phyloP scores from a whole-genome alignment of 2,888 invertebrate species.

The Neoascia interrupta region DNA sequence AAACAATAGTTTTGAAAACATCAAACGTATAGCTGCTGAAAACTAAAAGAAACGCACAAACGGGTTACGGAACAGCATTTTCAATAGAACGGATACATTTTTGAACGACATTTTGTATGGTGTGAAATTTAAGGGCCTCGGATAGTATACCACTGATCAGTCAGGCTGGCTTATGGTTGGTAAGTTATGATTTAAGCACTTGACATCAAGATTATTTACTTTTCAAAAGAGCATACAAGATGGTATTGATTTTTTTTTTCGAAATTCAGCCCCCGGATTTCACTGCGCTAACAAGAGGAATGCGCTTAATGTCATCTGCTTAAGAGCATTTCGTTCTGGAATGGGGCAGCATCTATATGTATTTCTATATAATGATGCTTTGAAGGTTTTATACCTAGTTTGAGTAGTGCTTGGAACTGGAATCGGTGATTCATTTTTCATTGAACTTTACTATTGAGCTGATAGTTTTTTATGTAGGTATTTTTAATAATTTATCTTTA shows the following conservation, averaged over 20 bases:
- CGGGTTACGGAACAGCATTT: conserved; percentile 34
- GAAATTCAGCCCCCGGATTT: conserved; percentile 4
- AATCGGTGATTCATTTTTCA: too few species aligned
- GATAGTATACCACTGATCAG: conserved; percentile 69
- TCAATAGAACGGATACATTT: conserved; percentile 47
- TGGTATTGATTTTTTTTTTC: conserved; percentile 18
- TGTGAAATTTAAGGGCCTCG: conserved; percentile 73
- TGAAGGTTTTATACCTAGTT: too few species aligned
- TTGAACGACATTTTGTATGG: conserved; percentile 68
- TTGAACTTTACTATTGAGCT: too few species aligned
- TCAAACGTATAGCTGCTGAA: background rate
- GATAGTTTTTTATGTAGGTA: too few species aligned
- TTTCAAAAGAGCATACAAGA: background rate
- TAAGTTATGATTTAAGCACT: conserved; percentile 22
- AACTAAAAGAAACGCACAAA: background rate
- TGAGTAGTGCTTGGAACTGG: too few species aligned
- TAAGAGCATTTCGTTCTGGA: too few species aligned
- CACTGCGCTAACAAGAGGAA: too few species aligned
- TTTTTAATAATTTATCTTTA: too few species aligned
- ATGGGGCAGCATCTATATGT: too few species aligned
- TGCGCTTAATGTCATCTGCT: too few species aligned
- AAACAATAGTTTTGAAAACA: conserved; percentile 7
- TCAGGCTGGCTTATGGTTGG: conserved; percentile 63
- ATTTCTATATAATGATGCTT: too few species aligned
- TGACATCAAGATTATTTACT: background rate